Evolutionary conservation across 2,888 invertebrate genomes (phyloP).

Genomic region (Lasioglossum pauxillum): DNA sequence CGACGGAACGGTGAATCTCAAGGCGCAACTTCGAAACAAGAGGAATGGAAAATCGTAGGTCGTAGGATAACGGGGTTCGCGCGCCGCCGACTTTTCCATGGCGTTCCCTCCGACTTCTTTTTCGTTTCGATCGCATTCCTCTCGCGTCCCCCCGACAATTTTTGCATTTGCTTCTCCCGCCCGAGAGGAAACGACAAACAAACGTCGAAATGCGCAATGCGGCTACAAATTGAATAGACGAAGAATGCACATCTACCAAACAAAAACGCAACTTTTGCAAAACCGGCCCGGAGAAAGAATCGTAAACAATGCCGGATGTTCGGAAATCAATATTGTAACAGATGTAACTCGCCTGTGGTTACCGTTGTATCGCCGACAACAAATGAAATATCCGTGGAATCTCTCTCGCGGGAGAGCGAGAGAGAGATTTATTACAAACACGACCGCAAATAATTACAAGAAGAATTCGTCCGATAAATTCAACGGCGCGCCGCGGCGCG

Average conservation of each 20-base stretch:
- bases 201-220: neutral
- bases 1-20: constrained; percentile 37
- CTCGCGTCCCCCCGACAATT: neutral
- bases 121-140: constrained; percentile 5
- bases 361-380: neutral
- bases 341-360: neutral
- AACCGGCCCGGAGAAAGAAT: neutral
- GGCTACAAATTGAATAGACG: neutral
- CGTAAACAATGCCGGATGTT: neutral
- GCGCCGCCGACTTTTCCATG: constrained; percentile 7
- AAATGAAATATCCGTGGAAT: neutral
- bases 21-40: constrained; percentile 31
- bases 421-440: neutral
- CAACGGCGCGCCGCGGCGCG: neutral
- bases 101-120: neutral
- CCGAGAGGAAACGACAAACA: neutral
- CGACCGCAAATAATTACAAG: neutral
- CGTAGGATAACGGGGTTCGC: constrained; percentile 15
- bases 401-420: neutral
- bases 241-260: neutral
- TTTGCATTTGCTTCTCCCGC: neutral
- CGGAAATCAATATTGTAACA: neutral
- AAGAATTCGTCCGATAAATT: neutral
- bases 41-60: constrained; percentile 55
- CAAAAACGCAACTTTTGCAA: neutral